Conservation (phyloP, 2,113 vertebrate genomes). For the Ochotona princeps region DNA sequence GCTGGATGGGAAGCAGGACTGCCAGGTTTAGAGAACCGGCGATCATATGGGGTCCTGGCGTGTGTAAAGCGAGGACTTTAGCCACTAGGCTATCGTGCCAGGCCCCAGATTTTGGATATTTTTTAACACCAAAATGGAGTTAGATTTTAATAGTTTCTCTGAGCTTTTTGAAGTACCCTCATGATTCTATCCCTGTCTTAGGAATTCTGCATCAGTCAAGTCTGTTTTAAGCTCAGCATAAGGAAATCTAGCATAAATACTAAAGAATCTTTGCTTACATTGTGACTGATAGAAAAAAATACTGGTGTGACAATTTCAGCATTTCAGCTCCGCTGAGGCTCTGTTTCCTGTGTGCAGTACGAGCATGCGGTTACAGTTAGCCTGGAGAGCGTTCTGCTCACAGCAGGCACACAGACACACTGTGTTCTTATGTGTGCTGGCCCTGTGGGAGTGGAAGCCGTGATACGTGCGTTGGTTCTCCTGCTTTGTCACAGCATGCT, state of each 20-base stretch:
- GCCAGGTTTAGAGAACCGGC: no score
- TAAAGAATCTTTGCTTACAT: conserved; percentile 4
- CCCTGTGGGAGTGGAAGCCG: background rate
- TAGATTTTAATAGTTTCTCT: no score
- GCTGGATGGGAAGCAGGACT: no score
- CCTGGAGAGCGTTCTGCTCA: no score
- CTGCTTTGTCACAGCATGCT: background rate
- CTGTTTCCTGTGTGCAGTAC: background rate
- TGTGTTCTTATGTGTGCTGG: background rate
- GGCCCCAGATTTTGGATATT: no score
- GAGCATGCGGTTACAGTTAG: background rate
- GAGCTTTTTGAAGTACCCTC: no score
- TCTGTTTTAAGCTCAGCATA: conserved; percentile 15
- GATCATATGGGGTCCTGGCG: no score
- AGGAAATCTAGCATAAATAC: background rate
- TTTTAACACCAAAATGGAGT: no score
- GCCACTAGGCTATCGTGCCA: no score
- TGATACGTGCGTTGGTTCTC: background rate
- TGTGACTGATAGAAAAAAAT: background rate
- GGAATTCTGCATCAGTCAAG: background rate
- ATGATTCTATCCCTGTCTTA: conserved; percentile 2
- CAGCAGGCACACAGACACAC: background rate
- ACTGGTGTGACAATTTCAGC: background rate
- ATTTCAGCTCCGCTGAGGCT: conserved; percentile 2
- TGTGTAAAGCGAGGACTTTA: no score